These are phyloP conservation scores for Xestia rhomboidea DNA, from an alignment of 2,888 invertebrate genomes.

Conservation along the genomic window DNA sequence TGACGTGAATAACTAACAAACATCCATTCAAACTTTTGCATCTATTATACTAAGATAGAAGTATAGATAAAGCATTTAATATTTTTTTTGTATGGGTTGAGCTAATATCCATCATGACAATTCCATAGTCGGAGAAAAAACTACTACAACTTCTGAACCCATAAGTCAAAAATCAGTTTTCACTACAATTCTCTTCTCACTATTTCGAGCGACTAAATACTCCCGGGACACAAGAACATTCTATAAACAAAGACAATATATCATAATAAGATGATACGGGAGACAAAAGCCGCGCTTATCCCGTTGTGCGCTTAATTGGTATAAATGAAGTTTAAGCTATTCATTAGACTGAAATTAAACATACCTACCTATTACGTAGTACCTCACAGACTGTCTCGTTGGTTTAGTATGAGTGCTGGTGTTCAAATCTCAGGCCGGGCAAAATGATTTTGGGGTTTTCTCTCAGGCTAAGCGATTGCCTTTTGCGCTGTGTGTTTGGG, in stretches of 20 bases:
- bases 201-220: neutral
- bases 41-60: too few relatives aligned
- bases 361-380: neutral
- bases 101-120: neutral
- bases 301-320: slow-evolving; percentile 43
- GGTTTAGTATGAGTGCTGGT: neutral
- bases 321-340: slow-evolving; percentile 40
- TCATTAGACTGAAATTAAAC: slow-evolving; percentile 13
- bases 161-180: slow-evolving; percentile 1
- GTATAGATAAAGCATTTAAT: neutral
- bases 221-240: slow-evolving; percentile 9
- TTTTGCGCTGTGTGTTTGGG: too few relatives aligned
- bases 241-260: slow-evolving; percentile 35
- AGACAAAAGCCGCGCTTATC: slow-evolving; percentile 38
- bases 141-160: too few relatives aligned
- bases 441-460: too few relatives aligned
- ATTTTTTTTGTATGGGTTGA: too few relatives aligned
- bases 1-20: too few relatives aligned
- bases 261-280: slow-evolving; percentile 20
- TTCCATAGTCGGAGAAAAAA: neutral
- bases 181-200: neutral
- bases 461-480: too few relatives aligned
- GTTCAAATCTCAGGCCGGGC: neutral
- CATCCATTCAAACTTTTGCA: too few relatives aligned
- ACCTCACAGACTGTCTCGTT: neutral